Evolutionary conservation across 2,113 vertebrate species (phyloP), one percentile per base, ranked within the genome.

Genomic region (Pseudonaja textilis): DNA sequence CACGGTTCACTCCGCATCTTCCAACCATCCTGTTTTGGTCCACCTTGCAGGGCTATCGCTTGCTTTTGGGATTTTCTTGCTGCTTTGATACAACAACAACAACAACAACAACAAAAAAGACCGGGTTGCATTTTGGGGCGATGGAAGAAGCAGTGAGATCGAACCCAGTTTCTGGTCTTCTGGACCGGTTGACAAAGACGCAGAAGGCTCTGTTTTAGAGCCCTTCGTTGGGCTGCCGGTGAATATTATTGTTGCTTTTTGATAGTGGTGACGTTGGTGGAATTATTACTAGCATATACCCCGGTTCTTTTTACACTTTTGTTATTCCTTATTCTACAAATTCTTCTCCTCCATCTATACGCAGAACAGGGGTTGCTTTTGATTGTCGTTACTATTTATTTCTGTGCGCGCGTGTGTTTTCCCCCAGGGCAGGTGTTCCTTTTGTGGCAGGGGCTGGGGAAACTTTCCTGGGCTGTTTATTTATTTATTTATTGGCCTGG

Each of bases 371-470:
- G 34, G n/a, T 74, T 74, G 61, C 61, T 69, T 69, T 69, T 4
- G 10, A 69, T n/a, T 69, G n/a, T 69, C n/a, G n/a, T 34, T 39
- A 55, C 29, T 87, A 89, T 89, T 89, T 89, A 89, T 89, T 89
- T 45, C 6, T 26, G 56, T 45, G 55, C 3, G 55, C 3, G 14
- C 0, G 0, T 61, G 61, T 64, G 12, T 29, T 89, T 89, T 89
- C 29, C 3, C 26, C 50, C 29, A 55, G 34, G 20, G 87, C 29
- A 55, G 85, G 55, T 88, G 9, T 39, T 39, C 16, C 20, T 88
- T 56, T 56, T 3, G 52, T 56, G 54, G 52, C 52, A 56, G 52
- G 52, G 18, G 7, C 54, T 39, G 52, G 12, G 26, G 29, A 52
- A 26, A 6, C 3, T 88, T 88, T 34, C n/a, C 22, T 34, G 34